Percentiles rank a stretch among this genome's conserved stretches.
Conservation (phyloP, 2,113 vertebrate genomes). For the Eubucco bourcierii region DNA sequence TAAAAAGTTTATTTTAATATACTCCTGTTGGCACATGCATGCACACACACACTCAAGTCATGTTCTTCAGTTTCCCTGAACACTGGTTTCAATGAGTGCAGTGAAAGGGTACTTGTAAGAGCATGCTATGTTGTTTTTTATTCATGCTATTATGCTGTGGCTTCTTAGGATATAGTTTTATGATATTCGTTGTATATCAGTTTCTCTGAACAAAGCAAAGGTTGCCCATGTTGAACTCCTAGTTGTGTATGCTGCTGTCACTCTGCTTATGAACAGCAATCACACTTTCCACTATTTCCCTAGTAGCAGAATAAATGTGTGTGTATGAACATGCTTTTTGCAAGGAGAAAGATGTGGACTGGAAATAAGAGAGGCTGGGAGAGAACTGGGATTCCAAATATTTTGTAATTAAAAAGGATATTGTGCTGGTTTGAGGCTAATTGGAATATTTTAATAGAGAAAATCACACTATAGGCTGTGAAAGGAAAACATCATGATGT, state of each 20-base stretch:
- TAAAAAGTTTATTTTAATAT: not conserved
- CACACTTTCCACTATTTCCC: not conserved
- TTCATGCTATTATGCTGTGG: not conserved
- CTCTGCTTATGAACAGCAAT: not conserved
- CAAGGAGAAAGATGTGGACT: not conserved
- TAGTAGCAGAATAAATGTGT: not conserved
- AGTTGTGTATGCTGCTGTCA: not conserved
- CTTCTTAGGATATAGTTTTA: not conserved
- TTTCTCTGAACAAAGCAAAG: not conserved
- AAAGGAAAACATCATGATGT: too few species aligned
- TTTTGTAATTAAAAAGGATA: not conserved
- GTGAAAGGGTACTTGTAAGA: not conserved
- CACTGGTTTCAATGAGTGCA: not conserved
- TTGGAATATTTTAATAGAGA: too few species aligned
- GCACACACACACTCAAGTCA: accelerated
- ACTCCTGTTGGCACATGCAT: accelerated
- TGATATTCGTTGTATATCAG: not conserved
- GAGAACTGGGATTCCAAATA: not conserved
- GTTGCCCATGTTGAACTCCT: not conserved
- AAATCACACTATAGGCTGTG: too few species aligned
- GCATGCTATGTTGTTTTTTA: not conserved
- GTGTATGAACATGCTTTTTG: not conserved
- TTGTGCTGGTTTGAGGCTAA: too few species aligned
- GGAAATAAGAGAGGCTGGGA: not conserved
- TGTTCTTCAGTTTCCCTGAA: not conserved